Conservation (phyloP, 2,888 invertebrate genomes). For the Torymus auratus region DNA sequence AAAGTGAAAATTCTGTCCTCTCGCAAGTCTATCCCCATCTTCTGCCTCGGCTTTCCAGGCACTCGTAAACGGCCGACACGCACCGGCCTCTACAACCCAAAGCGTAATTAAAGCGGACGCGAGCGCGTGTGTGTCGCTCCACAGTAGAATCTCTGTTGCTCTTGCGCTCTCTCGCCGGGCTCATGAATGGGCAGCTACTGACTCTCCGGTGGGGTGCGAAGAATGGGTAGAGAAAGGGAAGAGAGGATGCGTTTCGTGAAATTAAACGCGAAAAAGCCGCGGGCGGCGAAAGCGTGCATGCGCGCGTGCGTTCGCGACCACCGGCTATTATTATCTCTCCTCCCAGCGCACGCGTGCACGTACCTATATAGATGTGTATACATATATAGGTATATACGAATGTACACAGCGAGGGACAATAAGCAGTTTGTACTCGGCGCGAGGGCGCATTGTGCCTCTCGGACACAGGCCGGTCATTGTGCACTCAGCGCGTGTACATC, state of each 20-base stretch:
- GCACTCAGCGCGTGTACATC: conserved; percentile 1
- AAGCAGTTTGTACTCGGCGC: conserved; percentile 64
- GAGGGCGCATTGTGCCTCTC: conserved; percentile 46
- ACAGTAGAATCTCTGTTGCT: conserved; percentile 67
- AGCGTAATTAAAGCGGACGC: neutral
- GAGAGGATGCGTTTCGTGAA: conserved; percentile 36
- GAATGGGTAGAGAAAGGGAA: conserved; percentile 1
- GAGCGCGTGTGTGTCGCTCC: conserved; percentile 1
- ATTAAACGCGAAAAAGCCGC: conserved; percentile 55
- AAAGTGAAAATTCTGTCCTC: too few relatives aligned
- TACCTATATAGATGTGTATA: neutral
- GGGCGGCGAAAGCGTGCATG: conserved; percentile 39
- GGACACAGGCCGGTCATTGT: conserved; percentile 48
- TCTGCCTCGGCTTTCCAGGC: too few relatives aligned
- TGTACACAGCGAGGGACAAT: conserved; percentile 63
- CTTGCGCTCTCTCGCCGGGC: conserved; percentile 51
- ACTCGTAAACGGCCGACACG: too few relatives aligned
- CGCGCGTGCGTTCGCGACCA: conserved; percentile 19
- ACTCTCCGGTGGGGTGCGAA: neutral
- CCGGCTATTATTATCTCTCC: conserved; percentile 66
- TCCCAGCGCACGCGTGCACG: neutral
- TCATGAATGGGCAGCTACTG: conserved; percentile 66
- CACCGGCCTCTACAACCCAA: neutral
- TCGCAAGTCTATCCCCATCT: too few relatives aligned
- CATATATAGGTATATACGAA: neutral